phyloP scores from a whole-genome alignment of 1,140 invertebrate species.

The Odontomachus brunneus region DNA sequence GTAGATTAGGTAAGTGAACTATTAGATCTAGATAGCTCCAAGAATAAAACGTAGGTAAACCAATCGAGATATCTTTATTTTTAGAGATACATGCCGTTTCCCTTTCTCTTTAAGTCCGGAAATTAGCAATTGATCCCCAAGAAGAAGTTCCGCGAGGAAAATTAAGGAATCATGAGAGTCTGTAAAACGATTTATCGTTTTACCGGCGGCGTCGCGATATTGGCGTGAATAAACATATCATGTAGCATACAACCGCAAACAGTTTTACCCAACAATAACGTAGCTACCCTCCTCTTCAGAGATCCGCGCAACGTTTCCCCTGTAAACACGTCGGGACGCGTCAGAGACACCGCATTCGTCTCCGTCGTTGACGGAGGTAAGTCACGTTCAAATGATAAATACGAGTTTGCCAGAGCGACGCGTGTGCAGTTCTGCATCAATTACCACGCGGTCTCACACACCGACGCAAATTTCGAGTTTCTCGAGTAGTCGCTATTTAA shows the following conservation, averaged over 20 bases:
- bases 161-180: neutral
- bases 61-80: no score
- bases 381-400: constrained; percentile 71
- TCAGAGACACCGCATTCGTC: constrained; percentile 40
- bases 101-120: no score
- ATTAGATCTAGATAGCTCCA: no score
- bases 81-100: no score
- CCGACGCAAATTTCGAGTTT: neutral
- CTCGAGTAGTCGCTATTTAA: neutral
- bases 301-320: constrained; percentile 32
- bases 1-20: no score
- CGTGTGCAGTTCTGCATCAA: constrained; percentile 36
- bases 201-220: neutral
- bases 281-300: neutral
- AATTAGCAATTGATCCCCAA: neutral
- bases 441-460: constrained; percentile 7
- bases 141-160: neutral
- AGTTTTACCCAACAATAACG: constrained; percentile 5
- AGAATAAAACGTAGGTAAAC: no score
- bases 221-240: neutral
- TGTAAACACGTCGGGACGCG: constrained; percentile 56
- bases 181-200: neutral
- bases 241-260: neutral
- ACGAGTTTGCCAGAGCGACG: constrained; percentile 42
- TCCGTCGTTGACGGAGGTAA: constrained; percentile 49